These are phyloP conservation scores for Austrolebias charrua DNA, from an alignment of 2,797 vertebrate species.

Conservation along the genomic window DNA sequence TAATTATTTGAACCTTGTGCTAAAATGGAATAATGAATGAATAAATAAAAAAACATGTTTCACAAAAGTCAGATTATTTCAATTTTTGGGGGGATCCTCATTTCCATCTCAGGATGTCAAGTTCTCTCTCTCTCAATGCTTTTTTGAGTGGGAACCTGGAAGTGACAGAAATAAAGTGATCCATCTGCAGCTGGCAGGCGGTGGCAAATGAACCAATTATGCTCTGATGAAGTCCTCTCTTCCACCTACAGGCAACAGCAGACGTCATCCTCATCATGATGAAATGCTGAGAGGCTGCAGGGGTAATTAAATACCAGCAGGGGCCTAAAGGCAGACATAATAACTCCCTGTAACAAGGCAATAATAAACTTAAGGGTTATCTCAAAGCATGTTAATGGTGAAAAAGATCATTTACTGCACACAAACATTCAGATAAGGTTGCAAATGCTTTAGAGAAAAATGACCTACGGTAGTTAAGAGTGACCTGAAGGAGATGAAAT, in stretches of 20 bases:
- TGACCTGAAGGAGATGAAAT: slow-evolving; percentile 22
- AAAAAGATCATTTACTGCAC: slow-evolving; percentile 28
- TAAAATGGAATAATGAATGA: neutral
- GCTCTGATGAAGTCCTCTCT: slow-evolving; percentile 57
- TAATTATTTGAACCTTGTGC: no score
- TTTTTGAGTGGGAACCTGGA: slow-evolving; percentile 78
- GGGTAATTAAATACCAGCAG: slow-evolving; percentile 70
- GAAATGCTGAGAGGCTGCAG: slow-evolving; percentile 51
- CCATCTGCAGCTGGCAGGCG: slow-evolving; percentile 83
- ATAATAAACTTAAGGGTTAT: slow-evolving; percentile 54
- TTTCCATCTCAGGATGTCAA: slow-evolving; percentile 63
- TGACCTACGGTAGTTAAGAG: slow-evolving; percentile 34
- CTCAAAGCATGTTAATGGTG: slow-evolving; percentile 50
- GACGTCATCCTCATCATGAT: slow-evolving; percentile 66
- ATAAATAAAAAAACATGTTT: neutral
- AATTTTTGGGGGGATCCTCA: slow-evolving; percentile 38
- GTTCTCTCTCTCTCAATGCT: slow-evolving; percentile 78
- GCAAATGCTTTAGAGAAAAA: slow-evolving; percentile 11
- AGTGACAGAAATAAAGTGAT: slow-evolving; percentile 81
- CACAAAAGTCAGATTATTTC: neutral
- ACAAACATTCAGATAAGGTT: slow-evolving; percentile 31
- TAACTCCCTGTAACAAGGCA: slow-evolving; percentile 60
- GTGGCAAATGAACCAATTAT: slow-evolving; percentile 70
- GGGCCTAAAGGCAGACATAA: slow-evolving; percentile 57
- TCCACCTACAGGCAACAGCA: slow-evolving; percentile 65